Evolutionary conservation across 2,797 vertebrate genomes (phyloP), one percentile per base, ranked within the genome.

Genomic region (Cirrhinus mrigala): DNA sequence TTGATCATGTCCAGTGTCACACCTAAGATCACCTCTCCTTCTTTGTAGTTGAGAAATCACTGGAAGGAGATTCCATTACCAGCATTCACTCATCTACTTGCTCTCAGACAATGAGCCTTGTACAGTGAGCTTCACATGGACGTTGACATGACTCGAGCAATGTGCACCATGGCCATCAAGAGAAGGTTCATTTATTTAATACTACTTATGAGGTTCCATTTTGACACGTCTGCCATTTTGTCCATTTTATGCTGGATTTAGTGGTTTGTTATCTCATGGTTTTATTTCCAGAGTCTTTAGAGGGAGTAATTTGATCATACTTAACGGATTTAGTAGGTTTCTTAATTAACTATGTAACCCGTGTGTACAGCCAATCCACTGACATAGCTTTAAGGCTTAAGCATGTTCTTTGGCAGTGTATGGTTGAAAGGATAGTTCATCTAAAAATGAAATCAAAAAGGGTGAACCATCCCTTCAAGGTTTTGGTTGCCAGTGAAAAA

Each of bases 1-100:
- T 83, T 88, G 90, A 91, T 91, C 85, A 85, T 88, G 85, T 87
- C 81, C 85, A 87, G 71, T 60, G 81, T 87, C 74, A 86, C 77
- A 85, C 80, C 83, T 89, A 71, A 88, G 85, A 90, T 89, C 87
- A 88, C 77, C 82, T 88, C 85, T 80, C 86, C 40, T 50, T 52
- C 73, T 86, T 86, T 89, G 88, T 87, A 85, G 85, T 84, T 71
- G 48, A 70, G 48, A 81, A 85, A 84, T 82, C 52, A 66, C 84
- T 78, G 89, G 37, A 54, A 80, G 73, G 52, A 86, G 85, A 88
- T 90, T 87, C 68, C 82, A 84, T 91, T 90, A 89, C 83, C 75
- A 71, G 74, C 16, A 60, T 64, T 88, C 66, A 48, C 73, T 56
- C 66, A 56, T 37, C 33, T 37, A 37, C 33, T 37, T 48, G 14